phyloP scores from a whole-genome alignment of 2,797 vertebrate species.

The Clarias platycephalus region DNA sequence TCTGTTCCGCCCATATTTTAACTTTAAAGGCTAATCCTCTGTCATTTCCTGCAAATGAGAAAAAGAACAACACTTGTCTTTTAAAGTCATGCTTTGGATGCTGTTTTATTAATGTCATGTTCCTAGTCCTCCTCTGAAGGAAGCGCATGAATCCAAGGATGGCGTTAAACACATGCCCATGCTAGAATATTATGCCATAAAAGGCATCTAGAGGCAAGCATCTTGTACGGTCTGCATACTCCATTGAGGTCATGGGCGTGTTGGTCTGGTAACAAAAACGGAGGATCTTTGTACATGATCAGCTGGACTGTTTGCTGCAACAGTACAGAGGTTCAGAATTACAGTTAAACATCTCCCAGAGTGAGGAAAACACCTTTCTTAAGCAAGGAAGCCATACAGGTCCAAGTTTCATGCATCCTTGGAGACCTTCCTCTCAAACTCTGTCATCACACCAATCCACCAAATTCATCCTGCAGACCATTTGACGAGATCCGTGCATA shows the following conservation, averaged over 20 bases:
- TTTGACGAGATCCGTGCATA: neutral
- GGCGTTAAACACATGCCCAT: slow-evolving; percentile 55
- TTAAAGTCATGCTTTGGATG: no score
- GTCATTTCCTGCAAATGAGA: neutral
- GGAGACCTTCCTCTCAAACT: slow-evolving; percentile 73
- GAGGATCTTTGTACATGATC: slow-evolving; percentile 63
- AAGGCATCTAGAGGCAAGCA: slow-evolving; percentile 68
- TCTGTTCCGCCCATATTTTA: neutral
- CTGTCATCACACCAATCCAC: slow-evolving; percentile 73
- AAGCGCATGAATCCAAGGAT: slow-evolving; percentile 65
- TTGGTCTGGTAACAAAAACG: slow-evolving; percentile 71
- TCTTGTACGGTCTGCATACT: slow-evolving; percentile 70
- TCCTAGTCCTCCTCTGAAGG: slow-evolving; percentile 51
- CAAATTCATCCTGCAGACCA: slow-evolving; percentile 65
- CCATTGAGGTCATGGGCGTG: slow-evolving; percentile 71
- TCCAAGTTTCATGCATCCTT: slow-evolving; percentile 68
- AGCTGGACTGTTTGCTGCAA: slow-evolving; percentile 68
- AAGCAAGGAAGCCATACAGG: slow-evolving; percentile 67
- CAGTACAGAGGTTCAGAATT: neutral
- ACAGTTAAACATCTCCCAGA: slow-evolving; percentile 52
- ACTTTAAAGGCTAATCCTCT: neutral
- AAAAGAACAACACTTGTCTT: neutral
- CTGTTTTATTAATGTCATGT: slow-evolving; percentile 20
- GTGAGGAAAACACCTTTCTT: slow-evolving; percentile 61
- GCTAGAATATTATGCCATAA: slow-evolving; percentile 71